Evolutionary conservation across 2,888 invertebrate species (phyloP).

Genomic region (Athripsodes cinereus): DNA sequence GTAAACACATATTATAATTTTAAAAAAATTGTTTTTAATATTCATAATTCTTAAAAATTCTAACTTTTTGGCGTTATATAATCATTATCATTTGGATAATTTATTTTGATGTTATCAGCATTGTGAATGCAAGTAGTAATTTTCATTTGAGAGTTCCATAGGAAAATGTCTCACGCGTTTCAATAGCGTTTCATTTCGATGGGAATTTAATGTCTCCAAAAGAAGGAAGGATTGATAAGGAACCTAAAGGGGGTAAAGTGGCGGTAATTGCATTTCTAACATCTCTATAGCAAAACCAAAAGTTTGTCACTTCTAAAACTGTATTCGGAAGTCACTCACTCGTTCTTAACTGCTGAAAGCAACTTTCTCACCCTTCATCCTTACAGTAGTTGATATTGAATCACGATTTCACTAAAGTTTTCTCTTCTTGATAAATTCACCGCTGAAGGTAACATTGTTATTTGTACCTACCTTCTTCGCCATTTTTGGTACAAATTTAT

Average conservation of each 20-base stretch:
- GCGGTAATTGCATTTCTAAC: conserved; percentile 1
- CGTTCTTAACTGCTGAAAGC: conserved; percentile 1
- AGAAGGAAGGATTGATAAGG: too few relatives aligned
- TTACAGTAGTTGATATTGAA: neutral
- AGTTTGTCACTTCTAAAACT: conserved; percentile 1
- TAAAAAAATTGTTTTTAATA: too few relatives aligned
- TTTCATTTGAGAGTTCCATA: too few relatives aligned
- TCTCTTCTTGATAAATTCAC: neutral
- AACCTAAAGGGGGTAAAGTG: neutral
- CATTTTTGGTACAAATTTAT: neutral
- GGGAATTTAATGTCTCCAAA: too few relatives aligned
- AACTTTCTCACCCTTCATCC: neutral
- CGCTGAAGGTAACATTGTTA: neutral
- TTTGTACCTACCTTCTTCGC: neutral
- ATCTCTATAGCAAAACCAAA: neutral
- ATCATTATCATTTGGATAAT: too few relatives aligned
- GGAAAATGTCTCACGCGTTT: too few relatives aligned
- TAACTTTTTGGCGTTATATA: too few relatives aligned
- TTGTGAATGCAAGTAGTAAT: too few relatives aligned
- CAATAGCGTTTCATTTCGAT: too few relatives aligned
- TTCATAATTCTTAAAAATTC: too few relatives aligned
- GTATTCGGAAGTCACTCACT: neutral
- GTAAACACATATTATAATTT: too few relatives aligned
- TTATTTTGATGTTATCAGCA: too few relatives aligned
- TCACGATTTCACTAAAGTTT: neutral